Base-by-base conservation (phyloP, 2,888 invertebrate species). In the Drosophila anomalata region DNA sequence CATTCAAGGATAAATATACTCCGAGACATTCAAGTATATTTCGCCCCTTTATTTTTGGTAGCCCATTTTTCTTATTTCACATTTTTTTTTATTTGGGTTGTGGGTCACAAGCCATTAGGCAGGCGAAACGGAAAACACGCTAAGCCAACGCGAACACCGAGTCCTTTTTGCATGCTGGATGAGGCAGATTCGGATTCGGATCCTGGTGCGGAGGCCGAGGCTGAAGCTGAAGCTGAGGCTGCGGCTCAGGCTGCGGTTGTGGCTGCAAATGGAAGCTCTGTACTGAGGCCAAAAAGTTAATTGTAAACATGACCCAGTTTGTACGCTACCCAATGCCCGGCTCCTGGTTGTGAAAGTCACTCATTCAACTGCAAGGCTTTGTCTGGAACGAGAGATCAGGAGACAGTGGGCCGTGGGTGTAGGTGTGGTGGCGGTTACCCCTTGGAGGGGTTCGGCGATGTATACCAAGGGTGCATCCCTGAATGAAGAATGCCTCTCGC, bases 301-400 rank as follows among this genome's bases (percentile, higher is more conserved):
- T 84, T 84, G 87, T 85, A 87, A 85, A 85, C 86, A 84, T 84
- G 85, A 84, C 84, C 84, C 74, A 84, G 76, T 78, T 84, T 74
- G 72, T 39, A n/a, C 47, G 31, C n/a, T 39, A 42, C 50, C 61
- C 63, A 39, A 26, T 24, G 44, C 55, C 42, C 17, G 54, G 22
- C 50, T 48, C 54, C 66, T 48, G 65, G 22, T 42, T 58, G 22
- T 31, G 31, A 53, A 31, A 65, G 65, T 65, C 65, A 65, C 65
- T 65, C 69, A 51, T 52, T 70, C 61, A 41, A 33, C 51, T 36
- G 51, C 42, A 53, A 50, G 42, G 53, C 56, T 70, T 71, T 71
- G 70, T 71, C 72, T 62, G 72, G 54, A 56, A 56, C 42, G 44
- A 8, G 54, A 56, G 56, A 66, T 44, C 39, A 41, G 54, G 66